Evolutionary conservation across 2,113 vertebrate species (phyloP).

Genomic region (Pygoscelis adeliae): DNA sequence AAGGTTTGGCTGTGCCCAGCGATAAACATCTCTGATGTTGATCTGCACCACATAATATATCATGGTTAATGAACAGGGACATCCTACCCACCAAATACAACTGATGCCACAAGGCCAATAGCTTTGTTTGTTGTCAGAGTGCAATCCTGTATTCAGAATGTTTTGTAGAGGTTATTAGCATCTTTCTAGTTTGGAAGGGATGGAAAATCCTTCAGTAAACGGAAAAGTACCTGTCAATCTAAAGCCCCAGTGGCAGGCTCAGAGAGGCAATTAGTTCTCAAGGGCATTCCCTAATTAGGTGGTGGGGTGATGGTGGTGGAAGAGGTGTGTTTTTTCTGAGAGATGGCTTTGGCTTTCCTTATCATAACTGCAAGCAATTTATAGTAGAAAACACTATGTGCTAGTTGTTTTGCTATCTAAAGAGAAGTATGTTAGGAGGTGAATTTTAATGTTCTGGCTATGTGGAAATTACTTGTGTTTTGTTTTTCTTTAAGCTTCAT

Average conservation of each 20-base stretch:
- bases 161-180: background rate
- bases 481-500: background rate
- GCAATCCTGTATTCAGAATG: background rate
- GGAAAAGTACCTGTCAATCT: background rate
- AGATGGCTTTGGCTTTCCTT: background rate
- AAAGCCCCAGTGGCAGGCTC: background rate
- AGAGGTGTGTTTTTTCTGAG: background rate
- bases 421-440: background rate
- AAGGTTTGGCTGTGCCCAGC: background rate
- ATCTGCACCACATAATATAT: background rate
- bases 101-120: background rate
- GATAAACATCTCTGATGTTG: background rate
- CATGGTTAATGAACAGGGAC: background rate
- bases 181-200: background rate
- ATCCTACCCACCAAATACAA: background rate
- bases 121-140: background rate
- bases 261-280: background rate
- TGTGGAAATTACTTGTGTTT: background rate
- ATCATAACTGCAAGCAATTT: background rate
- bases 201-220: background rate
- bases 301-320: background rate
- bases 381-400: background rate
- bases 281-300: slow-evolving; percentile 15
- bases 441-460: background rate
- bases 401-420: background rate